phyloP scores from a whole-genome alignment of 2,888 invertebrate genomes.

The Aporophyla lueneburgensis region DNA sequence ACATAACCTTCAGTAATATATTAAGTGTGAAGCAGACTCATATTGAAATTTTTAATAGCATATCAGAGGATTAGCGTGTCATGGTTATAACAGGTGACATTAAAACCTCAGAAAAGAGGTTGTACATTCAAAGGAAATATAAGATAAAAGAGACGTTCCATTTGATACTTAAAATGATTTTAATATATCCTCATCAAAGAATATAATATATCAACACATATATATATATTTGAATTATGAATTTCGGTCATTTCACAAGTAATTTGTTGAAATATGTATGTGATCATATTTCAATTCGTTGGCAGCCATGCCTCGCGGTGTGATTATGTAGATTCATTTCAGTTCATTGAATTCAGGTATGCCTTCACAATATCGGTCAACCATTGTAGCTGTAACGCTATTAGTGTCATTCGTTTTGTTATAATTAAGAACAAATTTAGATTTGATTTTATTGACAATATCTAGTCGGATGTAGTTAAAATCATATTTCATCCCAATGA shows the following conservation, averaged over 20 bases:
- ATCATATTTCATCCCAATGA: background rate
- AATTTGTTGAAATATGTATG: slow-evolving; percentile 37
- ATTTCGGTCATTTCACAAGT: slow-evolving; percentile 29
- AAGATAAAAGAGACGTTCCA: slow-evolving; percentile 21
- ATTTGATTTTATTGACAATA: background rate
- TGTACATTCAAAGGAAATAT: slow-evolving; percentile 20
- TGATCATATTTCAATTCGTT: slow-evolving; percentile 60
- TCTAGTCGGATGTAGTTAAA: background rate
- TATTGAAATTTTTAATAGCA: slow-evolving; percentile 28
- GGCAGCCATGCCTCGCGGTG: slow-evolving; percentile 43
- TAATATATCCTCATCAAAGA: slow-evolving; percentile 18
- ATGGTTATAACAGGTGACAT: slow-evolving; percentile 20
- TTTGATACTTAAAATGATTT: slow-evolving; percentile 2
- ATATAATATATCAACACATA: background rate
- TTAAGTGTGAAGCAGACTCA: slow-evolving; percentile 4
- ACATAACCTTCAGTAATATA: slow-evolving; percentile 16
- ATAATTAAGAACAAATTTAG: slow-evolving; percentile 17
- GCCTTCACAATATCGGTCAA: slow-evolving; percentile 52
- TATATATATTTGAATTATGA: slow-evolving; percentile 24
- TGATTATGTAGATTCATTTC: slow-evolving; percentile 64
- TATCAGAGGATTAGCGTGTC: slow-evolving; percentile 31
- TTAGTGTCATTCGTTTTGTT: slow-evolving; percentile 45
- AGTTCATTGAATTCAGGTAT: slow-evolving; percentile 68
- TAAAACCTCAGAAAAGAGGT: slow-evolving; percentile 20
- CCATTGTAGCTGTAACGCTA: slow-evolving; percentile 44